These are phyloP conservation scores for Drosophila siamana DNA, from an alignment of 2,888 invertebrate genomes.

Conservation along the genomic window DNA sequence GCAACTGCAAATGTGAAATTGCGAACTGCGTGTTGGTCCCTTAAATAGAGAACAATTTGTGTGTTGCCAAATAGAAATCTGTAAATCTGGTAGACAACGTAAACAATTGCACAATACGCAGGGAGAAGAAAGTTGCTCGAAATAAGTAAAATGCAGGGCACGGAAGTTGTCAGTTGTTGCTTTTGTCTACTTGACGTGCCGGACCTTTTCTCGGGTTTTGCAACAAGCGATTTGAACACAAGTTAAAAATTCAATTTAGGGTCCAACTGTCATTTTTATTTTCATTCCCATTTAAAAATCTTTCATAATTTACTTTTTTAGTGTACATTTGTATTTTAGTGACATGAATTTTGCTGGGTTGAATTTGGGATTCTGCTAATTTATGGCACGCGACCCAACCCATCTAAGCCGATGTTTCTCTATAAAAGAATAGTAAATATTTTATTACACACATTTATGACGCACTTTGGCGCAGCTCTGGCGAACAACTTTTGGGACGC, in stretches of 20 bases:
- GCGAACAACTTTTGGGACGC: slow-evolving; percentile 75
- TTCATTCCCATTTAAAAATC: slow-evolving; percentile 15
- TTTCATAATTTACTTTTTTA: slow-evolving; percentile 4
- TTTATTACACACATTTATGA: slow-evolving; percentile 80
- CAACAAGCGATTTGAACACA: neutral
- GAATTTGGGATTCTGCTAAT: slow-evolving; percentile 37
- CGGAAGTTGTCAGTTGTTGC: slow-evolving; percentile 57
- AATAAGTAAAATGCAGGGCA: slow-evolving; percentile 38
- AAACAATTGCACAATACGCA: slow-evolving; percentile 64
- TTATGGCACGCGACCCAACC: slow-evolving; percentile 39
- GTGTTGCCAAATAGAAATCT: slow-evolving; percentile 48
- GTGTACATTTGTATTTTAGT: slow-evolving; percentile 1
- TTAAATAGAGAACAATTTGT: slow-evolving; percentile 47
- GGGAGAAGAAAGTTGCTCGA: slow-evolving; percentile 17
- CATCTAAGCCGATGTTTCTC: slow-evolving; percentile 43
- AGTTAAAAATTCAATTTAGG: slow-evolving; percentile 58
- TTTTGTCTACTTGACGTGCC: slow-evolving; percentile 28
- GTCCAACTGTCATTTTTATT: slow-evolving; percentile 19
- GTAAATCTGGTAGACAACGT: slow-evolving; percentile 69
- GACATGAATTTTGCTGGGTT: neutral
- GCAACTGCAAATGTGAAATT: neutral
- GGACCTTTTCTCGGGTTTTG: slow-evolving; percentile 8
- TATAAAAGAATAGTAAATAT: slow-evolving; percentile 76
- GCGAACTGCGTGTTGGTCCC: slow-evolving; percentile 15
- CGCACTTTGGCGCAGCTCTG: slow-evolving; percentile 73